Conservation (phyloP, 2,113 vertebrate species). For the Cavia porcellus region DNA sequence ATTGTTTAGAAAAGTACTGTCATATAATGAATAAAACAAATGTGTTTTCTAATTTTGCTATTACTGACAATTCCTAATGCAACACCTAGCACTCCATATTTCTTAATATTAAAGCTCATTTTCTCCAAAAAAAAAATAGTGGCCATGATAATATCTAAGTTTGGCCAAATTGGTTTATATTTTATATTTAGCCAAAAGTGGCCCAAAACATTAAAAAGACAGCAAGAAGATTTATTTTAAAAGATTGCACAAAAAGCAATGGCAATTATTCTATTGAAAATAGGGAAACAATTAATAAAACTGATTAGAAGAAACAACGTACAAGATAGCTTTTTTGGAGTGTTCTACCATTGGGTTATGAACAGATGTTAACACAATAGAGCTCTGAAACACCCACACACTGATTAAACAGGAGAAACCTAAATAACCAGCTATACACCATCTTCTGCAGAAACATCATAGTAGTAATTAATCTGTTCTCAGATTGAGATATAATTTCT, state of each 20-base stretch:
- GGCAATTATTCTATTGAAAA: slow-evolving; percentile 68
- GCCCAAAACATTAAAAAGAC: background rate
- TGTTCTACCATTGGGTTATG: background rate
- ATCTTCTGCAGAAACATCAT: background rate
- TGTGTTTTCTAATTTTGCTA: background rate
- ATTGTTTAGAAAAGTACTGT: background rate
- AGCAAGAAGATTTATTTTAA: background rate
- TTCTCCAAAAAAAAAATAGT: background rate
- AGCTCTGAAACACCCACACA: slow-evolving; percentile 19
- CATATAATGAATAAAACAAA: background rate
- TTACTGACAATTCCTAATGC: background rate
- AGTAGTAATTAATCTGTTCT: slow-evolving; percentile 38
- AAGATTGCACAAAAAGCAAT: background rate
- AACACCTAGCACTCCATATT: background rate
- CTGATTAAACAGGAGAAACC: slow-evolving; percentile 55
- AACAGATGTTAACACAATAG: slow-evolving; percentile 46
- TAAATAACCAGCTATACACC: slow-evolving; percentile 25
- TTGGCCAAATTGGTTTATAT: background rate
- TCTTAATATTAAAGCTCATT: background rate
- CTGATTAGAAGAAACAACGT: slow-evolving; percentile 53
- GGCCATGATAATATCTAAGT: background rate
- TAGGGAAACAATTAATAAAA: slow-evolving; percentile 67
- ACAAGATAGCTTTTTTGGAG: background rate
- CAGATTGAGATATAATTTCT: slow-evolving; percentile 38
- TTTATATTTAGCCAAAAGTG: background rate